A percentile compares a stretch with the other conserved stretches of the same genome.
These are phyloP conservation scores for Adelges cooleyi DNA, from an alignment of 1,140 invertebrate genomes.

Conservation along the genomic window DNA sequence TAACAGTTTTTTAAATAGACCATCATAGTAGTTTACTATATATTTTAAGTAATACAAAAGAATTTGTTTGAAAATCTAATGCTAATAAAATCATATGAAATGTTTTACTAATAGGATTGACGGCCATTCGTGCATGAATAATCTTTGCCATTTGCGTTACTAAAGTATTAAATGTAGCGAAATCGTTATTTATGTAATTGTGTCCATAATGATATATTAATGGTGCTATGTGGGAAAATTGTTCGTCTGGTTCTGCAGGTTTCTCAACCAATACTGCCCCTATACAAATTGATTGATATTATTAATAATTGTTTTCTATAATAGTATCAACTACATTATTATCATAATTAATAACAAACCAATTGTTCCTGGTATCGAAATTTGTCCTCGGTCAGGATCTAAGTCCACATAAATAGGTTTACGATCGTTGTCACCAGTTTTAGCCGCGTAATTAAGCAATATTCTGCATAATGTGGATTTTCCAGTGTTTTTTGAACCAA, in stretches of 20 bases:
- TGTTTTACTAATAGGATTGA: slow-evolving; percentile 52
- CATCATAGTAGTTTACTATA: too few relatives aligned
- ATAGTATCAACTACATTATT: not conserved
- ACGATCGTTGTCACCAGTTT: slow-evolving; percentile 50
- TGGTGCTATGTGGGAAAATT: slow-evolving; percentile 82
- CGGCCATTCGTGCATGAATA: slow-evolving; percentile 70
- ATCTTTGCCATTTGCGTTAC: slow-evolving; percentile 75
- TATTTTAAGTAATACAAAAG: too few relatives aligned
- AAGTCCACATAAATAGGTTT: slow-evolving; percentile 87
- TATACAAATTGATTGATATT: slow-evolving; percentile 36
- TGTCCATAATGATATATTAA: slow-evolving; percentile 92
- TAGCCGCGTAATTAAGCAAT: slow-evolving; percentile 85
- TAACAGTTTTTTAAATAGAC: too few relatives aligned
- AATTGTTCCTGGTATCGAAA: slow-evolving; percentile 84
- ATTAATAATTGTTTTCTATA: not conserved
- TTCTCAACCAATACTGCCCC: slow-evolving; percentile 79
- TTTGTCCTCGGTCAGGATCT: slow-evolving; percentile 89
- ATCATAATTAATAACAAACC: too few relatives aligned
- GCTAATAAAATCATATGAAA: too few relatives aligned
- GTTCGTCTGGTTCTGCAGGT: slow-evolving; percentile 82
- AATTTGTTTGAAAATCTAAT: too few relatives aligned
- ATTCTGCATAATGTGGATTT: slow-evolving; percentile 87
- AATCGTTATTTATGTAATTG: slow-evolving; percentile 61
- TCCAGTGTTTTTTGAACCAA: slow-evolving; percentile 90
- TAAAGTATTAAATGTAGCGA: slow-evolving; percentile 74